Percentiles rank a stretch among this genome's conserved stretches.
Evolutionary conservation across 92 coral and sea anemone species (phyloP).

Genomic region (Nematostella vectensis): DNA sequence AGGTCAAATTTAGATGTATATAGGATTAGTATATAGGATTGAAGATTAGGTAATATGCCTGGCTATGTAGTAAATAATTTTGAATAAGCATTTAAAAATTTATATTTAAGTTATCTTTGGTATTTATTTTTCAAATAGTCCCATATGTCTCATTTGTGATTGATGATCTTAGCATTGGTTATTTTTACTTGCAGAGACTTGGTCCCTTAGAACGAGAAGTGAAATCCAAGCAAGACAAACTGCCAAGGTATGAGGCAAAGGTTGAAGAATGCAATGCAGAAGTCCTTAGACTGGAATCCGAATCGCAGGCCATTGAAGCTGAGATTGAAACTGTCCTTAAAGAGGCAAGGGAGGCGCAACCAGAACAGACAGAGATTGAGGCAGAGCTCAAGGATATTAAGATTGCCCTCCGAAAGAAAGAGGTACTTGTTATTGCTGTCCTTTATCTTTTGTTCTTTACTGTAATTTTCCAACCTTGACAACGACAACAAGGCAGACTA

Average conservation of each 20-base stretch:
- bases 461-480: neutral
- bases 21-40: too few relatives aligned
- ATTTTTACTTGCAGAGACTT: too few relatives aligned
- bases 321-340: slow-evolving; percentile 61
- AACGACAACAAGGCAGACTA: too few relatives aligned
- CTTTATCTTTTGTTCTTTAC: neutral
- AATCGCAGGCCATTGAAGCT: slow-evolving; percentile 55
- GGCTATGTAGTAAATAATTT: too few relatives aligned
- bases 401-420: slow-evolving; percentile 44
- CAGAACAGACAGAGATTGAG: slow-evolving; percentile 44
- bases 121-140: too few relatives aligned
- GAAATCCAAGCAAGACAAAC: slow-evolving; percentile 36
- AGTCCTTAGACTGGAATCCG: slow-evolving; percentile 42
- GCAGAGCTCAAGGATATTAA: slow-evolving; percentile 60
- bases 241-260: slow-evolving; percentile 63
- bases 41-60: too few relatives aligned
- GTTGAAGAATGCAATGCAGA: slow-evolving; percentile 61
- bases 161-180: too few relatives aligned
- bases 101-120: too few relatives aligned
- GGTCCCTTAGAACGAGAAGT: slow-evolving; percentile 49
- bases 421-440: too few relatives aligned
- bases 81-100: too few relatives aligned
- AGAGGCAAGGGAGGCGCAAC: slow-evolving; percentile 54
- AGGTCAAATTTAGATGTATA: too few relatives aligned
- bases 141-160: too few relatives aligned